Base-by-base conservation (phyloP, 2,888 invertebrate genomes). In the Agrochola circellaris region DNA sequence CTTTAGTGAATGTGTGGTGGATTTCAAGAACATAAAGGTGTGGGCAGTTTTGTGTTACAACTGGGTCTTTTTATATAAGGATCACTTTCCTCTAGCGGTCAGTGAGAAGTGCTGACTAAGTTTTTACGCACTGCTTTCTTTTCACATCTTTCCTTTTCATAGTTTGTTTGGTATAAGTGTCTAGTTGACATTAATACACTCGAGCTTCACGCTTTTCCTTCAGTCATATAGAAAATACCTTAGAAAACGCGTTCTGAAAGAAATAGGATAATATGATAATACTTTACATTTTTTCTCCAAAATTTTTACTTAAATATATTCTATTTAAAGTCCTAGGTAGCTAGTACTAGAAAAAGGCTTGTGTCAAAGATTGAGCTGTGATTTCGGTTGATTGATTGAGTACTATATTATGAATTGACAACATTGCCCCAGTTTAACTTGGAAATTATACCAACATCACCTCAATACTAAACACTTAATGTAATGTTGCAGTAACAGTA, bases 1-100 rank as follows among this genome's bases (percentile, higher is more conserved):
- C 61, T 79, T 70, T 54, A 60, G 71, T 66, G 77, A 78, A 71
- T 67, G 77, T 84, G 84, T 82, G 77, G 84, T 79, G 69, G 75
- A 61, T 80, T 77, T 87, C 62, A 42, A 71, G 68, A 73, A 69
- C 51, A 74, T 75, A 80, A 85, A 84, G 87, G 72, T 82, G 80
- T 82, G 77, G 83, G 76, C 60, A 72, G 75, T 79, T 68, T 70
- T 76, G 65, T 78, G 77, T 78, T 78, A 79, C 77, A 77, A 75
- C 85, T 73, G 78, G 26, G 58, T 48, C 23, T 67, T 78, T 83
- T 60, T 60, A 42, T 42, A 23, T n/a, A 61, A 73, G 75, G 78
- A 84, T 84, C 82, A 85, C 85, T 84, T 84, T 82, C 81, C 34
- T 75, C 51, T 51, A 56, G 48, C 58, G 64, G 65, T 71, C 65